Conservation (phyloP, 2,113 vertebrate genomes). For the Nestor notabilis region DNA sequence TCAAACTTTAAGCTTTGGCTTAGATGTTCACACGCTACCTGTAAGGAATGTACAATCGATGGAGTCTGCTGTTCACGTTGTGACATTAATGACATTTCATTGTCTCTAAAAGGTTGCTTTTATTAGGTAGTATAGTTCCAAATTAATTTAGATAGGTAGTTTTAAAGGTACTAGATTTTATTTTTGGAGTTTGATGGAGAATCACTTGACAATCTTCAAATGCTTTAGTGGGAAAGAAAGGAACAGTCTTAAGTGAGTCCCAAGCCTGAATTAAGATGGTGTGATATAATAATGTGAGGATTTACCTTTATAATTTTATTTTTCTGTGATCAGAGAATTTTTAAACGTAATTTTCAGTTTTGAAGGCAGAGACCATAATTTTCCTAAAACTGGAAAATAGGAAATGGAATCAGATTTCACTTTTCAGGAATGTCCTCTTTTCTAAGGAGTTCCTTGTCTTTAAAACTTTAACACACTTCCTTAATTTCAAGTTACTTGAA, state of each 20-base stretch:
- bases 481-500: neutral
- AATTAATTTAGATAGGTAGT: neutral
- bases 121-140: neutral
- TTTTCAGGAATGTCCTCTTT: neutral
- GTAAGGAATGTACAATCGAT: neutral
- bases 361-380: neutral
- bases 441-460: neutral
- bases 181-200: neutral
- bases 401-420: neutral
- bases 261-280: neutral
- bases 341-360: neutral
- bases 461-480: neutral
- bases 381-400: neutral
- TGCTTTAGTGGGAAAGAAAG: neutral
- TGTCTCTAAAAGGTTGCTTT: neutral
- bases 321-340: neutral
- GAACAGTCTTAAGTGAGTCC: neutral
- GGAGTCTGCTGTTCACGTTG: neutral
- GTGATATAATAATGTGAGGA: neutral
- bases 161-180: neutral
- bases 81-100: neutral
- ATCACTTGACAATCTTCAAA: neutral
- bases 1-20: neutral
- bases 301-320: neutral
- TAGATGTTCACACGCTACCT: neutral